phyloP scores from a whole-genome alignment of 2,113 vertebrate species.

The Muntiacus muntjak region DNA sequence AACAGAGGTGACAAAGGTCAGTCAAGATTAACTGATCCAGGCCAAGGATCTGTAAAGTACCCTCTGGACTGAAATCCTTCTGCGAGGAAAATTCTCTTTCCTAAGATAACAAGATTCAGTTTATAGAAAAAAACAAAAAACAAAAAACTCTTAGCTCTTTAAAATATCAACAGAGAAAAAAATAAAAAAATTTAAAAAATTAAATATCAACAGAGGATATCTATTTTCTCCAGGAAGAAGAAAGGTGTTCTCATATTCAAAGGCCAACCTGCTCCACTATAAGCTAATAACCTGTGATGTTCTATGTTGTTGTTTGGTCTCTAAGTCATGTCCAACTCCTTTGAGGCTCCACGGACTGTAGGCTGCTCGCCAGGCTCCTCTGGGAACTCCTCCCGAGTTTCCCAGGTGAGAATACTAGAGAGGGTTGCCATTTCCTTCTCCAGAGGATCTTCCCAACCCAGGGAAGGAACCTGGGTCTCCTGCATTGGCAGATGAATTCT shows the following conservation, averaged over 20 bases:
- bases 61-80: background rate
- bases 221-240: constrained; percentile 8
- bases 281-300: background rate
- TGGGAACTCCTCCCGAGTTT: background rate
- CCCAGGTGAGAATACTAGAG: background rate
- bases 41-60: background rate
- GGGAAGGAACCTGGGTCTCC: background rate
- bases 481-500: background rate
- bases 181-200: too few relatives aligned
- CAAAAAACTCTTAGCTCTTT: background rate
- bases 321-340: background rate
- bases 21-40: background rate
- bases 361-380: background rate
- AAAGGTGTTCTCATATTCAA: background rate
- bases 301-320: background rate
- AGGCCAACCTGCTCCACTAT: background rate
- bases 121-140: background rate
- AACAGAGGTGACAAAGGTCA: background rate
- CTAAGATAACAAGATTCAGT: background rate
- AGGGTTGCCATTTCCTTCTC: background rate
- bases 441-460: background rate
- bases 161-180: background rate
- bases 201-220: background rate
- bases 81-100: constrained; percentile 1
- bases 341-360: background rate